Conservation (phyloP, 2,113 vertebrate genomes). For the Hippocampus mohnikei region DNA sequence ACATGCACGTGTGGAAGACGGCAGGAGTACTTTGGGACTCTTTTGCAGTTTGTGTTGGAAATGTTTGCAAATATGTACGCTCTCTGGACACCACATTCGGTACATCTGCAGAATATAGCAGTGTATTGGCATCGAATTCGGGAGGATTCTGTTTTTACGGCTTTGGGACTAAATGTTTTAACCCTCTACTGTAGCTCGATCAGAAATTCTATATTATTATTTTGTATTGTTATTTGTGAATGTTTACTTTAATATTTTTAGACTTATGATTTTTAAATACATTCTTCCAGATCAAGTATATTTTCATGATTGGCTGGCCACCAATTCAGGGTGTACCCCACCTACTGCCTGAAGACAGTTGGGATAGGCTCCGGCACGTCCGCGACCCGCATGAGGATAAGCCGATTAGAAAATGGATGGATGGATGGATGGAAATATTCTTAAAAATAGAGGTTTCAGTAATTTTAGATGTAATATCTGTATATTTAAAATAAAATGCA, state of each 20-base stretch:
- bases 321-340: no score
- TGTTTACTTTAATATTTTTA: not conserved
- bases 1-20: conserved; percentile 9
- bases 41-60: conserved; percentile 26
- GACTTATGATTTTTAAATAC: no score
- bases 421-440: no score
- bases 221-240: not conserved
- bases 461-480: no score
- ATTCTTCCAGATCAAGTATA: no score
- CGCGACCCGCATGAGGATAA: no score
- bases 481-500: no score
- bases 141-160: not conserved
- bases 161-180: not conserved
- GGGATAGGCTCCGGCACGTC: no score
- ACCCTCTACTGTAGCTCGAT: not conserved
- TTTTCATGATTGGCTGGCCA: no score
- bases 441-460: no score
- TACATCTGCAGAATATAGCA: not conserved
- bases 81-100: not conserved
- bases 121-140: not conserved
- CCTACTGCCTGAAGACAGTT: no score
- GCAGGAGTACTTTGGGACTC: not conserved
- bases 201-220: not conserved
- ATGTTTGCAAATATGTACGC: not conserved
- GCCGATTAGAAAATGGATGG: no score